Base-by-base conservation (phyloP, 2,113 vertebrate genomes). In the Coryphaenoides rupestris region DNA sequence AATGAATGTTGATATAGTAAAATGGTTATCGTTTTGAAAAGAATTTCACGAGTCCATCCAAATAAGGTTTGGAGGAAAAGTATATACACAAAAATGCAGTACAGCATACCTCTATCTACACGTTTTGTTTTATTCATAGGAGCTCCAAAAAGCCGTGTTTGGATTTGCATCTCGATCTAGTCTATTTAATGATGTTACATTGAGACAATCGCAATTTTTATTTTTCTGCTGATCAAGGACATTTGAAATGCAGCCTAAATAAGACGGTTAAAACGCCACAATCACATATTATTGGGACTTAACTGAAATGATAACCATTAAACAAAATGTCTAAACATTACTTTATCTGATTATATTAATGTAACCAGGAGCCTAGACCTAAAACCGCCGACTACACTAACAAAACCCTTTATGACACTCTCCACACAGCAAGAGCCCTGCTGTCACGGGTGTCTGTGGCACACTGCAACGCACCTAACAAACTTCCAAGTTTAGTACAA, bases 231-330 rank as follows among this genome's bases (percentile, higher is more conserved):
- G 60, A 47, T 47, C 45, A 65, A 72, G 65, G 65, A 85, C 78
- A 79, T 85, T 86, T 73, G 61, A 75, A 80, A 85, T 73, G 65
- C 81, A 87, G 77, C 70, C 78, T 84, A 81, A 1, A 26, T 78
- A 55, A 63, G 62, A 75, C 73, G 40, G 72, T 79, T 72, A 10
- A 68, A 81, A 81, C 74, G 84, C 83, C 87, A 87, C 74, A 85
- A 71, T 70, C 60, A 82, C 69, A 76, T 74, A 75, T 83, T 81
- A 66, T 77, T 66, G 71, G 69, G 49, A 72, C 67, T 59, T 76
- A 77, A 67, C 67, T 70, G 24, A 79, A 84, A 81, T 19, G 24
- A 68, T 69, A 80, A 70, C 67, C 75, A 83, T 62, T 59, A 81
- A 65, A 77, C 63, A 53, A 45, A 72, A 40, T 74, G 46, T 56